Evolutionary conservation across 2,888 invertebrate species (phyloP).

Genomic region (Noctua fimbriata): DNA sequence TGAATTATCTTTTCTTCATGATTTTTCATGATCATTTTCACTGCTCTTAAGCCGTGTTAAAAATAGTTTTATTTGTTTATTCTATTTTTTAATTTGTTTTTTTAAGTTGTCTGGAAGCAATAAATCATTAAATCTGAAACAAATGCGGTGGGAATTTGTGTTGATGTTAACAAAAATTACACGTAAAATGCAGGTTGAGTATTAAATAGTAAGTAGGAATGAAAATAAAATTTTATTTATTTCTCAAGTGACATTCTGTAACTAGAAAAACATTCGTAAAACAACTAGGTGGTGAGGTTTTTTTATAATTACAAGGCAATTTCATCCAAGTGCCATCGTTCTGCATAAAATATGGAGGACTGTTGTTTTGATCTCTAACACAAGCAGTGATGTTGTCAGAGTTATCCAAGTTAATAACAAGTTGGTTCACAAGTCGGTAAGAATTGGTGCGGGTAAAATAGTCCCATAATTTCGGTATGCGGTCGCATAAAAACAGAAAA

Average conservation of each 20-base stretch:
- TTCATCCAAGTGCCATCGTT: constrained; percentile 42
- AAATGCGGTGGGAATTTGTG: not conserved
- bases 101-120: not conserved
- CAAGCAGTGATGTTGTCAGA: constrained; percentile 54
- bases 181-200: not conserved
- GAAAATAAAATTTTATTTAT: not conserved
- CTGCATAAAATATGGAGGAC: constrained; percentile 50
- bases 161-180: not conserved
- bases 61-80: not conserved
- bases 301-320: constrained; percentile 16
- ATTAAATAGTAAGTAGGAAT: not conserved
- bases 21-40: not conserved
- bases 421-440: not conserved
- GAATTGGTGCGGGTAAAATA: not conserved
- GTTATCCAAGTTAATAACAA: constrained; percentile 68
- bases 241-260: not conserved
- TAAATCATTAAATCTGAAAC: not conserved
- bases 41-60: not conserved
- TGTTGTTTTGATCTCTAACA: constrained; percentile 66
- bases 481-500: not conserved
- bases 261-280: not conserved
- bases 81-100: not conserved
- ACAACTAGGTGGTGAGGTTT: too few species aligned
- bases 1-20: not conserved
- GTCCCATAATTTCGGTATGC: not conserved